Conservation (phyloP, 2,113 vertebrate genomes). For the Poecilia latipinna region DNA sequence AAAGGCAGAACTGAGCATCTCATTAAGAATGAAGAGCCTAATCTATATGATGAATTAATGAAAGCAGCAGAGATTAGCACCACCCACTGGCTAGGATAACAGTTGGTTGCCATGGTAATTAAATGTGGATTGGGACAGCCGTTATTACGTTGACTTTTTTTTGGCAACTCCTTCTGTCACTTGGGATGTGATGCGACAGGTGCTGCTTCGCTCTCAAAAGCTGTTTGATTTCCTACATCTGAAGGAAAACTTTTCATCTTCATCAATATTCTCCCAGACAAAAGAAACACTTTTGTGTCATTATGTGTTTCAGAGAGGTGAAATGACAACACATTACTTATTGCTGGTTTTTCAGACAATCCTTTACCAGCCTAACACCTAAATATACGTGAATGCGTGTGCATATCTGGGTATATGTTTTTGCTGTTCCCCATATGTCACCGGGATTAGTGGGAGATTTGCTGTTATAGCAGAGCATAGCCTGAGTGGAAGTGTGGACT, state of each 20-base stretch:
- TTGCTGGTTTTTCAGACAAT: no score
- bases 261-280: not conserved
- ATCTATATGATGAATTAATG: not conserved
- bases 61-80: not conserved
- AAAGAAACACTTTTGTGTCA: no score
- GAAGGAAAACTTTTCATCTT: not conserved
- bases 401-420: not conserved
- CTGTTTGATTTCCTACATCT: not conserved
- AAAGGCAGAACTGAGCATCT: no score
- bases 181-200: not conserved
- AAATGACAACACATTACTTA: not conserved
- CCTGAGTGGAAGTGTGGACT: slow-evolving; percentile 32
- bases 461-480: slow-evolving; percentile 45
- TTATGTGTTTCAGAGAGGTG: not conserved
- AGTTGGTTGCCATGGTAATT: not conserved
- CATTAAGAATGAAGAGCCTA: no score
- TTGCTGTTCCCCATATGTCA: slow-evolving; percentile 32
- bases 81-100: no score
- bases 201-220: not conserved
- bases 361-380: no score
- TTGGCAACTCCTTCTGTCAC: not conserved
- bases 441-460: slow-evolving; percentile 44
- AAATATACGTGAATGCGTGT: not conserved
- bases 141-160: no score
- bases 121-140: not conserved